Conservation (phyloP, 1,140 invertebrate genomes). For the Aphelinus atriplicis region DNA sequence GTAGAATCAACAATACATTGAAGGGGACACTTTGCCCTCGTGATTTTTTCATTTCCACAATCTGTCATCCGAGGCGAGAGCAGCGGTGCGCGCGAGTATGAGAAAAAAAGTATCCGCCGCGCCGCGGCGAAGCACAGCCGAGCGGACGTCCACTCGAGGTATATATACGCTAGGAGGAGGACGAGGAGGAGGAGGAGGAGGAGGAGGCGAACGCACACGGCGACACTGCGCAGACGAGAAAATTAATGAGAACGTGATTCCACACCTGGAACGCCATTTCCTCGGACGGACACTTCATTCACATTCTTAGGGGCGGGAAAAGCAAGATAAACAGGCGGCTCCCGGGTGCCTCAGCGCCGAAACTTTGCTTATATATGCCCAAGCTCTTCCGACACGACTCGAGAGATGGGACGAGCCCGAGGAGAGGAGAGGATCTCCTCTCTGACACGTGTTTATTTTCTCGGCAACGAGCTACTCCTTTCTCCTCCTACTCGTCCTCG, state of each 20-base stretch:
- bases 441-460: conserved; percentile 15
- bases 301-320: neutral
- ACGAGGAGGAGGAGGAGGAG: too few species aligned
- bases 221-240: neutral
- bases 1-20: neutral
- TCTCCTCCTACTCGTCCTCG: too few species aligned
- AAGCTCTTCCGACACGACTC: too few species aligned
- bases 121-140: too few species aligned
- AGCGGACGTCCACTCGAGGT: too few species aligned
- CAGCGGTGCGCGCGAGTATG: too few species aligned
- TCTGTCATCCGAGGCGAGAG: neutral
- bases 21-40: conserved; percentile 5
- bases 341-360: neutral
- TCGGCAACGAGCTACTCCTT: conserved; percentile 2
- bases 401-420: too few species aligned
- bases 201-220: neutral
- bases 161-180: too few species aligned
- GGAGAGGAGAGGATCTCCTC: too few species aligned
- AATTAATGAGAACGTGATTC: neutral
- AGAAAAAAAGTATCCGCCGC: too few species aligned
- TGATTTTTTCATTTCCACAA: neutral
- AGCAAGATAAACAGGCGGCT: conserved; percentile 8
- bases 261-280: neutral
- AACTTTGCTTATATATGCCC: too few species aligned
- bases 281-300: neutral